Evolutionary conservation across 2,113 vertebrate species (phyloP), one percentile per base, ranked within the genome.

Genomic region (Cyprinodon variegatus): DNA sequence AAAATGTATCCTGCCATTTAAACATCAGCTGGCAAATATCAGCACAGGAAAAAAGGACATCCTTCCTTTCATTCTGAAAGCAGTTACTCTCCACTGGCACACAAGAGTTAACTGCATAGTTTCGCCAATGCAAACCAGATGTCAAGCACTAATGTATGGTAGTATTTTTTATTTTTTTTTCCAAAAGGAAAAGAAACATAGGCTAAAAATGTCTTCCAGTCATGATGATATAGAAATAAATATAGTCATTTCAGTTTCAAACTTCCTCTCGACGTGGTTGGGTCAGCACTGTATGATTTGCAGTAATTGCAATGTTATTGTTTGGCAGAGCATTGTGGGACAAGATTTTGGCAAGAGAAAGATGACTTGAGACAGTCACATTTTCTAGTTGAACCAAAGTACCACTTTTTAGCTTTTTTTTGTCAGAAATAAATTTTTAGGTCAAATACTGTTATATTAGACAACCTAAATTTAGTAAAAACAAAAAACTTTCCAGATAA

Each of bases 101-200:
- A 86, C 88, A 82, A 86, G 82, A 91, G 89, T 92, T 82, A 76
- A 87, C 93, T 92, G 93, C 94, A 95, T 95, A 93, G 72, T 94
- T 95, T 82, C 84, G 74, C 75, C 87, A 91, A 95, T 94, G 88
- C 87, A 94, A 94, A 95, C 92, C 94, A 95, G 94, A 95, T 95
- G 94, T 94, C 88, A 93, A 90, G 90, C 88, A 83, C 83, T 88
- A 93, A 94, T 82, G 93, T 94, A 94, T 94, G 93, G 93, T 86
- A 91, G 86, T 59, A 39, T 80, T 79, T 90, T 83, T 86, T 89
- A 82, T 80, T 83, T 77, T 71, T 82, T 89, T 91, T 87, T 66
- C 29, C 64, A 66, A 88, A 88, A 88, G 77, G 74, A 81, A 85
- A 83, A 93, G 89, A 93, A 91, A 93, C 89, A 82, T 91, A 88